phyloP scores from a whole-genome alignment of 2,888 invertebrate genomes.

The Baronia brevicornis region DNA sequence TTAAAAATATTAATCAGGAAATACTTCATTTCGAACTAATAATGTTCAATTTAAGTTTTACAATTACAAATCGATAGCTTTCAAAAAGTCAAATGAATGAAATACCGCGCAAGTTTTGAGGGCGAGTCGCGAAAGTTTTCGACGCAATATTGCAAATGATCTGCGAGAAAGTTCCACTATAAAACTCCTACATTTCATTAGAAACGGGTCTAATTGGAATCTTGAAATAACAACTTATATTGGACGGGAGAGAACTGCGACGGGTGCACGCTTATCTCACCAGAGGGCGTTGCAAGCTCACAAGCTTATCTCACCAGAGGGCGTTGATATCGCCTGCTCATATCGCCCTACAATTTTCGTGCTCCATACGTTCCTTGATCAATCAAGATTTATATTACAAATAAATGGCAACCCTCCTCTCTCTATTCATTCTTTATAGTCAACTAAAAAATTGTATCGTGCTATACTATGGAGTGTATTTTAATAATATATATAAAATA shows the following conservation, averaged over 20 bases:
- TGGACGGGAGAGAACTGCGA: slow-evolving; percentile 7
- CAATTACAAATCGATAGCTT: too few species aligned
- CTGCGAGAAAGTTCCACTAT: slow-evolving; percentile 15
- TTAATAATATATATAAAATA: too few species aligned
- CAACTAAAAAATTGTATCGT: too few species aligned
- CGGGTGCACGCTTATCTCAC: slow-evolving; percentile 10
- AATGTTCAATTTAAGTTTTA: slow-evolving; percentile 9
- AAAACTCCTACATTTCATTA: slow-evolving; percentile 17
- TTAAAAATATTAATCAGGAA: too few species aligned
- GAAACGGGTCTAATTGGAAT: slow-evolving; percentile 16
- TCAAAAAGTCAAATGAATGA: slow-evolving; percentile 12
- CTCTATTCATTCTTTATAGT: too few species aligned
- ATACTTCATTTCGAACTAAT: too few species aligned
- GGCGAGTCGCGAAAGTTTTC: slow-evolving; percentile 11
- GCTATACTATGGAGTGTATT: too few species aligned
- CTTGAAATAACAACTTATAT: slow-evolving; percentile 16
- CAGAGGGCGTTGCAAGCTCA: slow-evolving; percentile 3
- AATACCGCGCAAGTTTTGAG: slow-evolving; percentile 8
- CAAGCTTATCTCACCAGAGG: too few species aligned
- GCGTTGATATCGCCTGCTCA: too few species aligned
- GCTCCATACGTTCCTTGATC: slow-evolving; percentile 4
- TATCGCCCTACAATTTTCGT: too few species aligned
- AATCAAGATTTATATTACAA: too few species aligned
- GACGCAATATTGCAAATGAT: slow-evolving; percentile 14
- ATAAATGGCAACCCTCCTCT: too few species aligned